A percentile compares a stretch with the other conserved stretches of the same genome.
phyloP scores from a whole-genome alignment of 2,797 vertebrate species.

The Sparidentex hasta region DNA sequence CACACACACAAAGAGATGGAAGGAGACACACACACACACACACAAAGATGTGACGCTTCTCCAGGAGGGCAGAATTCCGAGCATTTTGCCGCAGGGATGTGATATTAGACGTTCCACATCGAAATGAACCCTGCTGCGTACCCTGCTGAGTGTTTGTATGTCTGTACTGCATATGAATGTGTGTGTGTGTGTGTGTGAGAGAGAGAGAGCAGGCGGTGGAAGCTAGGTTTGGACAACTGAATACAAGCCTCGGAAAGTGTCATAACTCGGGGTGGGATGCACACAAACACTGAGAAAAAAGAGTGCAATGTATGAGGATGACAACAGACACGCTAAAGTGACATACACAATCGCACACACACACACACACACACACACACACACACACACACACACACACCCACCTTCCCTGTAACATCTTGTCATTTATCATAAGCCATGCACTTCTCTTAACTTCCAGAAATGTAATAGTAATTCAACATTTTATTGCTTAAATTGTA shows the following conservation, averaged over 20 bases:
- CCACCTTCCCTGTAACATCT: neutral
- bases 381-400: neutral
- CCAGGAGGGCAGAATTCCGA: slow-evolving; percentile 82
- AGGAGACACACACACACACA: slow-evolving; percentile 25
- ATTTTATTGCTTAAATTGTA: slow-evolving; percentile 26
- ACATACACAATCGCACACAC: slow-evolving; percentile 19
- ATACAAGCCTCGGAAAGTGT: slow-evolving; percentile 57
- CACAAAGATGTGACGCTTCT: slow-evolving; percentile 65
- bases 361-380: too few species aligned
- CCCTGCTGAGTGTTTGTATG: slow-evolving; percentile 39
- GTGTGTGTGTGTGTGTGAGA: neutral
- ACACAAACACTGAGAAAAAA: slow-evolving; percentile 22
- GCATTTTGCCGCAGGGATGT: slow-evolving; percentile 86
- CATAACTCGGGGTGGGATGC: slow-evolving; percentile 41
- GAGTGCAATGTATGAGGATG: neutral
- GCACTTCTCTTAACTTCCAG: slow-evolving; percentile 10
- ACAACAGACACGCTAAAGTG: slow-evolving; percentile 1
- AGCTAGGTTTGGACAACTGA: slow-evolving; percentile 54
- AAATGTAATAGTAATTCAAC: slow-evolving; percentile 14
- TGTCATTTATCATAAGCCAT: slow-evolving; percentile 6
- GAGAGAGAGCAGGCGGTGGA: neutral
- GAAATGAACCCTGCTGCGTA: slow-evolving; percentile 80
- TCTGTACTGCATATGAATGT: slow-evolving; percentile 15
- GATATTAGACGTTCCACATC: slow-evolving; percentile 86
- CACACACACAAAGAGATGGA: slow-evolving; percentile 44